Evolutionary conservation across 2,888 invertebrate genomes (phyloP), one percentile per base, ranked within the genome.

Genomic region (Gymnosoma rotundatum): DNA sequence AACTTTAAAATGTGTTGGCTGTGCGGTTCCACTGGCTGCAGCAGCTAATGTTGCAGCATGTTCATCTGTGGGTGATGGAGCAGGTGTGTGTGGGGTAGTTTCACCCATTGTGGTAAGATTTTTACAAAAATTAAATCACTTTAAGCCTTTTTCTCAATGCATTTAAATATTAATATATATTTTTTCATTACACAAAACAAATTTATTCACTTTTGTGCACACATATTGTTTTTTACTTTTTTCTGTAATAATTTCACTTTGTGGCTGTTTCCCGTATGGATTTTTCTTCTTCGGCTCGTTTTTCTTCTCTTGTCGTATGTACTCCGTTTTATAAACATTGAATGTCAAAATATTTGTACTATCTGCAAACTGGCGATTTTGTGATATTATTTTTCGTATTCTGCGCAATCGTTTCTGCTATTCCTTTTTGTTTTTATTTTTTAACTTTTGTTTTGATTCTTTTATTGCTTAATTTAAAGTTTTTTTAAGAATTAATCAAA

Each of bases 1-100:
- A 87, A 97, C 94, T 93, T 96, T 96, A 89, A 94, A 95, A 90
- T 93, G 93, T 82, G 87, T 88, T 42, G 75, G 85, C 38, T 66
- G 86, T 60, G 78, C 63, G 48, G 70, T 48, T 14, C 66, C 61
- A 83, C 70, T 86, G 52, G 66, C 69, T 52, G 75, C 67, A 45
- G 83, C 84, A 21, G 76, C 86, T 78, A 85, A 61, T 58, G 81
- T 86, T 52, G 82, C 84, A 50, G 86, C 85, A 75, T 85, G 85
- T 25, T 90, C 90, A 38, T 90, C 90, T 16, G 88, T 90, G 2
- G 89, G 90, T 38, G 91, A 90, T 61, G 91, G 88, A 56, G 90
- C 88, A 73, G 89, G 89, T 36, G 86, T 83, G 61, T 82, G 87
- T 58, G 89, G 88, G 83, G 88, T 87, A 18, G 87, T 90, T 78